Evolutionary conservation across 2,113 vertebrate species (phyloP), one percentile per base, ranked within the genome.

Genomic region (Shinisaurus crocodilurus): DNA sequence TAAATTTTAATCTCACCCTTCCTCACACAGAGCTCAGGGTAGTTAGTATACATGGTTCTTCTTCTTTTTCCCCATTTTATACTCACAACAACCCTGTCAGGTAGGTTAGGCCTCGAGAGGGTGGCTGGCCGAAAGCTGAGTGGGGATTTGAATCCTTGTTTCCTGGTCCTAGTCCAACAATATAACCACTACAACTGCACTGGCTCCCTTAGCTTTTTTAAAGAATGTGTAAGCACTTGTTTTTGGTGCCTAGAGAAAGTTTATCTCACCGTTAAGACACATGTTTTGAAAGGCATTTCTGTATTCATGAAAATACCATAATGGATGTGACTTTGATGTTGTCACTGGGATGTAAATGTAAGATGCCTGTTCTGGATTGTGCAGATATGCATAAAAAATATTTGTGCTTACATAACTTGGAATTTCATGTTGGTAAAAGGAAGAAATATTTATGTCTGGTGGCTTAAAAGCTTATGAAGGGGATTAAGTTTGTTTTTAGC

Each of bases 401-500:
- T 80, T 37, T 32, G 45, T 81, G 72, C 37, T 95, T 94, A 89
- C 8, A 32, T 92, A 92, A 89, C 90, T 83, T 77, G n/a, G 74
- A 92, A 88, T 94, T 90, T 72, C n/a, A 85, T 85, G 6, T 18
- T 75, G 15, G 89, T 75, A 77, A 91, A 90, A 92, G 85, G 43
- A 77, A 90, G 91, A 74, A 48, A 54, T 91, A 90, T 90, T 89
- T 92, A 65, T 8, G 50, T 76, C 87, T 50, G 37, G 85, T 74
- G 69, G 25, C 43, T 93, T 94, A 93, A 93, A 95, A 93, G 88
- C 87, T 92, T 92, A 84, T 65, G 87, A 0, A 34, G 75, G 63
- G 72, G 86, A 89, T 93, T 95, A 89, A 5, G 86, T 83, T 94
- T 96, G 87, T 32, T 93, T 93, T 92, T 95, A 93, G 89, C 88